Percentiles rank a stretch among this genome's conserved stretches.
phyloP scores from a whole-genome alignment of 2,888 invertebrate genomes.

The Macropis europaea region DNA sequence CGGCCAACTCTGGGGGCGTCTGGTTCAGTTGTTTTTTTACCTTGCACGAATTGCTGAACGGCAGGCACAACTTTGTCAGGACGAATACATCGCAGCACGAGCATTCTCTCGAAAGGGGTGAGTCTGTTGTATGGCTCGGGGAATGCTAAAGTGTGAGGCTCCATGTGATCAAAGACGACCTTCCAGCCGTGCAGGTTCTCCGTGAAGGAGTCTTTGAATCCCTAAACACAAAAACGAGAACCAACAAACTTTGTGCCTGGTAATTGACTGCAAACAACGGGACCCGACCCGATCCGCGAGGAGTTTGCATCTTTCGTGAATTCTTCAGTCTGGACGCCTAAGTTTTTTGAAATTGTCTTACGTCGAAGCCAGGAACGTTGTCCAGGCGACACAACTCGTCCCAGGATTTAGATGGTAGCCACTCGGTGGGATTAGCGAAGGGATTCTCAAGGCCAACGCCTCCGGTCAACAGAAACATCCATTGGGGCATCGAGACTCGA shows the following conservation, averaged over 20 bases:
- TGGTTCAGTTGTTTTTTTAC: too few relatives aligned
- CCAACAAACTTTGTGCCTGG: neutral
- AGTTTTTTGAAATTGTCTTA: too few relatives aligned
- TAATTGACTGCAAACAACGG: too few relatives aligned
- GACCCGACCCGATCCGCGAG: too few relatives aligned
- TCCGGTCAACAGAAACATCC: constrained; percentile 94
- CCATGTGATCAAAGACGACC: constrained; percentile 86
- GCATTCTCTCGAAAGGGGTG: constrained; percentile 87
- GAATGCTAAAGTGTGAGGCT: constrained; percentile 87
- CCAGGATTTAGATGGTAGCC: constrained; percentile 89
- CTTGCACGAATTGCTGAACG: constrained; percentile 86
- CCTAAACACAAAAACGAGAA: constrained; percentile 72
- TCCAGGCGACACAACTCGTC: constrained; percentile 87
- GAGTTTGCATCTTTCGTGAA: too few relatives aligned
- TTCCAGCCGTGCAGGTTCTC: constrained; percentile 85
- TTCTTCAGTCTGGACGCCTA: too few relatives aligned
- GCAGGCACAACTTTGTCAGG: constrained; percentile 93
- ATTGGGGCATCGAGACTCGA: constrained; percentile 85
- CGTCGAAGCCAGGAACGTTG: constrained; percentile 81
- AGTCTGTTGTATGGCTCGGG: constrained; percentile 88
- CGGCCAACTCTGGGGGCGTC: too few relatives aligned
- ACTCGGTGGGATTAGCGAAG: constrained; percentile 85
- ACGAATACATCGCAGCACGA: constrained; percentile 90
- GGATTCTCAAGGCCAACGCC: constrained; percentile 92
- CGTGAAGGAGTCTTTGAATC: constrained; percentile 86